Evolutionary conservation across 2,113 vertebrate species (phyloP).

Genomic region (Callorhinus ursinus): DNA sequence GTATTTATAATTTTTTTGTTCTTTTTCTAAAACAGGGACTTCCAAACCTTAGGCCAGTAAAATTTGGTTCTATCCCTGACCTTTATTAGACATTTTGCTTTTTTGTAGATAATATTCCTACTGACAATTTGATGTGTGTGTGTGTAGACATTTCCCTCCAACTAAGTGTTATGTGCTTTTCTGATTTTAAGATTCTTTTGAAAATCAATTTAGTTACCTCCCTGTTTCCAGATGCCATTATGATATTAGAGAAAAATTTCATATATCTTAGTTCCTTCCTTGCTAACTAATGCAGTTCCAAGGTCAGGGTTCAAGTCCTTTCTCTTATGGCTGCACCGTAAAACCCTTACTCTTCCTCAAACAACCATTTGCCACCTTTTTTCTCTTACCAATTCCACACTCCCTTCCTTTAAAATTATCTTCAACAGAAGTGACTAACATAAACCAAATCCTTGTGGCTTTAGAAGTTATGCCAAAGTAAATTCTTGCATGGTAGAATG

Average conservation of each 20-base stretch:
- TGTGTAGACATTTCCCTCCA: background rate
- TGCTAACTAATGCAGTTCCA: background rate
- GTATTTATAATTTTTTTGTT: background rate
- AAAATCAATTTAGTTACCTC: background rate
- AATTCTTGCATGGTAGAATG: background rate
- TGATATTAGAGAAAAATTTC: background rate
- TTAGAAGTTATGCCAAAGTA: background rate
- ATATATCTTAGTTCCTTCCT: background rate
- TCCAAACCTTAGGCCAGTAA: background rate
- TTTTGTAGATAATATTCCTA: background rate
- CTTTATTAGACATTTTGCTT: background rate
- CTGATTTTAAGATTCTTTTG: background rate
- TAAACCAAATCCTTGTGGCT: background rate
- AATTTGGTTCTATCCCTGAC: background rate
- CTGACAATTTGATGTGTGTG: background rate
- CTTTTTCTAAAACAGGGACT: background rate
- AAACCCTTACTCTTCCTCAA: background rate
- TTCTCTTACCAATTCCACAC: background rate
- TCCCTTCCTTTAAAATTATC: background rate
- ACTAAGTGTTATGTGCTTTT: background rate
- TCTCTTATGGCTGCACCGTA: background rate
- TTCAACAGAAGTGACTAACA: background rate
- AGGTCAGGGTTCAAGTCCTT: background rate
- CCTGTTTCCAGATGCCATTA: background rate
- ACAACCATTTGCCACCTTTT: background rate